Evolutionary conservation across 2,113 vertebrate genomes (phyloP).

Genomic region (Corythoichthys intestinalis): DNA sequence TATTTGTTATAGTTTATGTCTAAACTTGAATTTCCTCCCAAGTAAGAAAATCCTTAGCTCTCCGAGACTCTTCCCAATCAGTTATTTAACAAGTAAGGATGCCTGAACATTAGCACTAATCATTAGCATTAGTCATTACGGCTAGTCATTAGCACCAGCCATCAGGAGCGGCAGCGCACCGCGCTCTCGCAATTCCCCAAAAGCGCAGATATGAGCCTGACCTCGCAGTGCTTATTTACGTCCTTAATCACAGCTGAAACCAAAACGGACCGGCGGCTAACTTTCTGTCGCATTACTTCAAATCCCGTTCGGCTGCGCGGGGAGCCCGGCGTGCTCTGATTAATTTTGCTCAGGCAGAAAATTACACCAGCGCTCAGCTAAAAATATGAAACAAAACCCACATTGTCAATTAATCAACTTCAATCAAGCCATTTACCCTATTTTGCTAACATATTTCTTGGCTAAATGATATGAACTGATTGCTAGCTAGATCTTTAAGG

Average conservation of each 20-base stretch:
- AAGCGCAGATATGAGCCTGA: neutral
- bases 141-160: constrained; percentile 3
- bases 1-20: neutral
- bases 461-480: too few species aligned
- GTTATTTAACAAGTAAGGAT: constrained; percentile 5
- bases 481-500: too few species aligned
- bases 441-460: too few species aligned
- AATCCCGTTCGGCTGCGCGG: constrained; percentile 12
- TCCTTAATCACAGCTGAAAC: constrained; percentile 16
- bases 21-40: neutral
- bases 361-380: constrained; percentile 28
- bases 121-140: constrained; percentile 8
- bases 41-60: neutral
- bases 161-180: neutral
- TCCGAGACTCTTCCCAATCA: neutral
- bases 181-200: neutral
- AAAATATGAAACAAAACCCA: too few species aligned
- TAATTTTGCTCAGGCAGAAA: constrained; percentile 46
- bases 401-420: too few species aligned
- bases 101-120: neutral
- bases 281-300: constrained; percentile 14
- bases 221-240: constrained; percentile 6
- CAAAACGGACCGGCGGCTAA: constrained; percentile 17
- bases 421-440: too few species aligned
- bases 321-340: constrained; percentile 4